These are phyloP conservation scores for Sebastes umbrosus DNA, from an alignment of 2,797 vertebrate genomes.

Conservation along the genomic window DNA sequence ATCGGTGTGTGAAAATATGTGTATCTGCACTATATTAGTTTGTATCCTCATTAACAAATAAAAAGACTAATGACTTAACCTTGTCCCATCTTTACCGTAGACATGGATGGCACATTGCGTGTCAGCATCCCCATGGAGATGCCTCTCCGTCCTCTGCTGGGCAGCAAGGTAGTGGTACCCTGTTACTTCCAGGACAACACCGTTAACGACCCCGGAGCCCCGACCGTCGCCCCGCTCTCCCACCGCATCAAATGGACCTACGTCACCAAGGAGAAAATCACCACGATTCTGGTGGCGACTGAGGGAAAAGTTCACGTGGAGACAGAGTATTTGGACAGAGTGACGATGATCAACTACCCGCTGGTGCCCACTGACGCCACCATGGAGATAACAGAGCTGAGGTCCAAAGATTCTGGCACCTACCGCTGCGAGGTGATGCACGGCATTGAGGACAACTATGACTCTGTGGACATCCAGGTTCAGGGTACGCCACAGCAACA, in stretches of 20 bases:
- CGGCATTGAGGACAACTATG: conserved; percentile 90
- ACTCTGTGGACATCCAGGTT: conserved; percentile 88
- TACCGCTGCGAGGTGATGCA: conserved; percentile 95
- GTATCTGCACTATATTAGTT: neutral
- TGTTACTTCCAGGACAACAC: conserved; percentile 94
- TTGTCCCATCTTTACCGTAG: conserved; percentile 63
- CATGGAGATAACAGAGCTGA: conserved; percentile 89
- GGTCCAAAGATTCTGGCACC: conserved; percentile 89
- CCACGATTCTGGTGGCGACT: conserved; percentile 88
- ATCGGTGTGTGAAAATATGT: too few relatives aligned
- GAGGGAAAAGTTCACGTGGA: conserved; percentile 86
- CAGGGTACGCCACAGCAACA: conserved; percentile 84
- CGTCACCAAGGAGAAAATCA: conserved; percentile 85
- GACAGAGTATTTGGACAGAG: conserved; percentile 86
- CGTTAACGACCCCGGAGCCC: conserved; percentile 84
- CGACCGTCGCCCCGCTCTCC: conserved; percentile 80
- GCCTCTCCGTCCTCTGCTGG: conserved; percentile 87
- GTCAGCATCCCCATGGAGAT: conserved; percentile 92
- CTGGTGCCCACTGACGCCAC: conserved; percentile 89
- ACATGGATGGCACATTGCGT: conserved; percentile 85
- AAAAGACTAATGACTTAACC: neutral
- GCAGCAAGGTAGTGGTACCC: conserved; percentile 88
- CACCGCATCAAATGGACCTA: conserved; percentile 96
- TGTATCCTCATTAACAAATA: neutral
- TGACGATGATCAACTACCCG: conserved; percentile 92